Evolutionary conservation across 2,113 vertebrate species (phyloP).

Genomic region (Tringa solitaria): DNA sequence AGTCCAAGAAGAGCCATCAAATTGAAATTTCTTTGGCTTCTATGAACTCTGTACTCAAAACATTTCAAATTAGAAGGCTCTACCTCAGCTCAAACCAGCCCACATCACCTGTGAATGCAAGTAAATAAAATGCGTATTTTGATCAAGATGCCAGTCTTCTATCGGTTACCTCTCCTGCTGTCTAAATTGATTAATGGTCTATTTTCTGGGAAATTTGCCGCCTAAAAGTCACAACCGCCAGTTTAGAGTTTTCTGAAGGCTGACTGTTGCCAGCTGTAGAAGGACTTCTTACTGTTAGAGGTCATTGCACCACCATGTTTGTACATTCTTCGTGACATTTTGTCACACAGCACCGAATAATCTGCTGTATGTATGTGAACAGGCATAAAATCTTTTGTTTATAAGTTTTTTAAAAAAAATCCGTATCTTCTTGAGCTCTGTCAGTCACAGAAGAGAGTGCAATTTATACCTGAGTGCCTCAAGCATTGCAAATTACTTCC

Average conservation of each 20-base stretch:
- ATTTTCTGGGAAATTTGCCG: conserved; percentile 30
- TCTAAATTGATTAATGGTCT: conserved; percentile 25
- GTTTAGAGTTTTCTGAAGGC: neutral
- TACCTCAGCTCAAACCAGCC: neutral
- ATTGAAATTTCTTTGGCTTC: neutral
- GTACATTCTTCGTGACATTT: neutral
- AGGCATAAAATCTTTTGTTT: neutral
- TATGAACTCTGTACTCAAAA: neutral
- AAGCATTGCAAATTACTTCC: neutral
- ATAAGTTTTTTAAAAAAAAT: neutral
- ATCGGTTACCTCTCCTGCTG: neutral
- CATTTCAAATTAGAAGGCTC: neutral
- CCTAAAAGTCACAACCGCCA: conserved; percentile 8
- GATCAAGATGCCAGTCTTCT: neutral
- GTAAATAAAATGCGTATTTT: conserved; percentile 9
- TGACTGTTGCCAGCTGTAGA: neutral
- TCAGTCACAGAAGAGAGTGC: neutral
- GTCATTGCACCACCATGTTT: neutral
- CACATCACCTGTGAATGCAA: neutral
- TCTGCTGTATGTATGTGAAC: neutral
- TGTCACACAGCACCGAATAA: neutral
- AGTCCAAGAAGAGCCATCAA: neutral
- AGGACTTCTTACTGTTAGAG: neutral
- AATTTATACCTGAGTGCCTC: neutral
- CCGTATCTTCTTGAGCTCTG: neutral